Evolutionary conservation across 1,140 invertebrate genomes (phyloP).

Genomic region (Zaprionus taronus): DNA sequence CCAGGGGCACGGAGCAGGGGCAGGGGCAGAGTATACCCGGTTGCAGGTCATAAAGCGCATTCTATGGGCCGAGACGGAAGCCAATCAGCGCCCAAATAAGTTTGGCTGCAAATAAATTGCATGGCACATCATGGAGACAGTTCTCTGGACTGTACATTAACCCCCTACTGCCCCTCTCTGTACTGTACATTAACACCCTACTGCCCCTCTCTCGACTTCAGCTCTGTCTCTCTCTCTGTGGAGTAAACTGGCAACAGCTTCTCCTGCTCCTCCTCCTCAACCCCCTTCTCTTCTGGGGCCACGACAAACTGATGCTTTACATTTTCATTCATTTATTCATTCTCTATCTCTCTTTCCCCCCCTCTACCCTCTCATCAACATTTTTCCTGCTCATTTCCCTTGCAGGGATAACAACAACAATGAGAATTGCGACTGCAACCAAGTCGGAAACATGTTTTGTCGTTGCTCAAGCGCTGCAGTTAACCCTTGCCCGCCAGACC

Average conservation of each 20-base stretch:
- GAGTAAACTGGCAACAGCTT: background rate
- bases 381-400: conserved; percentile 73
- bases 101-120: conserved; percentile 77
- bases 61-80: conserved; percentile 40
- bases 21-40: no score
- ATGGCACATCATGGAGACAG: conserved; percentile 52
- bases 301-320: conserved; percentile 45
- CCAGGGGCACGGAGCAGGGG: no score
- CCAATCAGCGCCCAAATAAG: conserved; percentile 64
- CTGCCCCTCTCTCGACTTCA: background rate
- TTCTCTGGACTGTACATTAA: background rate
- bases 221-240: background rate
- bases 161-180: background rate
- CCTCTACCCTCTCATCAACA: conserved; percentile 48
- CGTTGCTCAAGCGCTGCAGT: conserved; percentile 74
- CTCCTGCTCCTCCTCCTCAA: background rate
- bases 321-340: conserved; percentile 56
- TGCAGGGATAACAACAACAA: conserved; percentile 27
- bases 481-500: conserved; percentile 61
- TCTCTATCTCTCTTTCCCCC: background rate
- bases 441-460: conserved; percentile 80
- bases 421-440: conserved; percentile 43
- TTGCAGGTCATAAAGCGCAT: conserved; percentile 27
- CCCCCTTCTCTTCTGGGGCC: background rate
- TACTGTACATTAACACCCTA: background rate